Percentiles rank a stretch among this genome's conserved stretches.
Conservation (phyloP, 2,113 vertebrate species). For the Perccottus glenii region DNA sequence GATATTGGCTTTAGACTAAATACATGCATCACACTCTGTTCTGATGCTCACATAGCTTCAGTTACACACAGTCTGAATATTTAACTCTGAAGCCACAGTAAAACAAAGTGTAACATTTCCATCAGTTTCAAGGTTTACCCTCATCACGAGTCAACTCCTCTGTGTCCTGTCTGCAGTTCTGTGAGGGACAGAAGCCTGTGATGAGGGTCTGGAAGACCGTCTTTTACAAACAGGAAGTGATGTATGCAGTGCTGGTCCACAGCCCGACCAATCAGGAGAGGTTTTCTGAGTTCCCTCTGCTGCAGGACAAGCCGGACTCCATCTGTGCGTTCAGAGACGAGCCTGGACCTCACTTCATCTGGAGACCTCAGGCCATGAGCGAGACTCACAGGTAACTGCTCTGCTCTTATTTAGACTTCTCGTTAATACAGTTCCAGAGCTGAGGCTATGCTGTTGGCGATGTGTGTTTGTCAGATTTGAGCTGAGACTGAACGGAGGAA, state of each 20-base stretch:
- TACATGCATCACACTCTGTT: no score
- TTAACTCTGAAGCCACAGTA: no score
- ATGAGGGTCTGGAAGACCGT: slow-evolving; percentile 15
- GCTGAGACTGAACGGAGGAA: not conserved
- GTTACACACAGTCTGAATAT: no score
- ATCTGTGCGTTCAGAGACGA: slow-evolving; percentile 35
- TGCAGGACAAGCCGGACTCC: slow-evolving; percentile 14
- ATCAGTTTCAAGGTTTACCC: no score
- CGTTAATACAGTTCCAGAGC: not conserved
- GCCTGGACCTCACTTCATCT: slow-evolving; percentile 5
- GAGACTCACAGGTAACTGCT: slow-evolving; percentile 12
- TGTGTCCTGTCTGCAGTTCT: not conserved
- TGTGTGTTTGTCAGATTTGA: not conserved
- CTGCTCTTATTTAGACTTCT: no score
- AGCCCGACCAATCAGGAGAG: not conserved
- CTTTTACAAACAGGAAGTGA: slow-evolving; percentile 42
- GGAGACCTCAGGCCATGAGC: slow-evolving; percentile 56
- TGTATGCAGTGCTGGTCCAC: slow-evolving; percentile 40
- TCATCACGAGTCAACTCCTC: no score
- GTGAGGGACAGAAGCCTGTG: not conserved
- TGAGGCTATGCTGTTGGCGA: no score
- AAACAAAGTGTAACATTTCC: no score
- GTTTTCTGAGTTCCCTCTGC: not conserved
- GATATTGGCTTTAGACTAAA: no score
- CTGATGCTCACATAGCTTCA: no score